A percentile compares a stretch with the other conserved stretches of the same genome.
Evolutionary conservation across 2,888 invertebrate genomes (phyloP).

Genomic region (Pollenia angustigena): DNA sequence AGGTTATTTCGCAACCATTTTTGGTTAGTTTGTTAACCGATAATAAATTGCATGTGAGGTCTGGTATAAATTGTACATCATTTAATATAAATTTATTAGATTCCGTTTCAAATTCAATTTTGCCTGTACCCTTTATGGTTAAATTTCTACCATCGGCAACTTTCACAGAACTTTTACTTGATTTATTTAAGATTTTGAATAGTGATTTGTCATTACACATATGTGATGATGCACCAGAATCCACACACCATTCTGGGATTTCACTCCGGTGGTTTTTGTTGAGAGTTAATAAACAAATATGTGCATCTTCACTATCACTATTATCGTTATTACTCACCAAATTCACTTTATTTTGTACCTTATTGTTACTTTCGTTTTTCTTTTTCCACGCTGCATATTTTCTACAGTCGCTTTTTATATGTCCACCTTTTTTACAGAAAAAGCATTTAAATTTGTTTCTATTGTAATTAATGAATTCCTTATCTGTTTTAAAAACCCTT

Average conservation of each 20-base stretch:
- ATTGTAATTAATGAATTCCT: neutral
- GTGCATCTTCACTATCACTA: neutral
- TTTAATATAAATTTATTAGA: neutral
- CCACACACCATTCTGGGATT: neutral
- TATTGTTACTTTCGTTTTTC: neutral
- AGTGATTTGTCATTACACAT: neutral
- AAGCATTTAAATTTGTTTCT: neutral
- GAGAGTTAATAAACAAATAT: neutral
- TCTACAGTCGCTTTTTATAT: neutral
- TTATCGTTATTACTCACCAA: neutral
- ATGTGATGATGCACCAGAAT: neutral
- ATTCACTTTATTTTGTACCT: neutral
- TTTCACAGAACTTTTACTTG: neutral
- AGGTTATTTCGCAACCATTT: neutral
- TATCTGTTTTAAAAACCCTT: neutral
- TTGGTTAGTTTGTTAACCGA: neutral
- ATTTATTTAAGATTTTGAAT: neutral
- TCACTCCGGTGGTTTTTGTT: neutral
- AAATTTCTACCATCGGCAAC: neutral
- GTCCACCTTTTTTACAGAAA: neutral
- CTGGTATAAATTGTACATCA: neutral
- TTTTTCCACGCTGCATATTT: conserved; percentile 1
- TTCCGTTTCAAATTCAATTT: neutral
- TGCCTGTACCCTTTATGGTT: neutral
- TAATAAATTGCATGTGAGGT: neutral